Evolutionary conservation across 2,888 invertebrate species (phyloP).

Genomic region (Heteromyza rotundicornis): DNA sequence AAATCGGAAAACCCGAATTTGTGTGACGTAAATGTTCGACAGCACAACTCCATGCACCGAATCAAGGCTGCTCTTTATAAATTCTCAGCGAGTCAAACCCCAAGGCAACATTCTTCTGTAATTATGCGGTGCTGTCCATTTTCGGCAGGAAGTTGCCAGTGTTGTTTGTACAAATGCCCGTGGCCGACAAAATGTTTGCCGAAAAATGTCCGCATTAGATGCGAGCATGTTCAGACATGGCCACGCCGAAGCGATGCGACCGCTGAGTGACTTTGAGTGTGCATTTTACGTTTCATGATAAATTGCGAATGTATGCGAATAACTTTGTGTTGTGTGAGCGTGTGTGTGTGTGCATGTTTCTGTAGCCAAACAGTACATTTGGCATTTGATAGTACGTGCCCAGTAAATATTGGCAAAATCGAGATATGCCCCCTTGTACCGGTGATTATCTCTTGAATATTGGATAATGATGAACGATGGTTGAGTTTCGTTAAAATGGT

Average conservation of each 20-base stretch:
- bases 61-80: not conserved
- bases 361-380: not conserved
- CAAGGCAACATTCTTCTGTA: slow-evolving; percentile 13
- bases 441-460: not conserved
- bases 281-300: not conserved
- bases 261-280: not conserved
- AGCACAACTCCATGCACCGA: too few relatives aligned
- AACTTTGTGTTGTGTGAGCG: not conserved
- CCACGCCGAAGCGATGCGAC: not conserved
- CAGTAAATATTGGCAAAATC: not conserved
- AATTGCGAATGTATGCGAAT: not conserved
- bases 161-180: not conserved
- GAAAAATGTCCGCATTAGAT: slow-evolving; percentile 19
- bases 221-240: not conserved
- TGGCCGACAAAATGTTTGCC: not conserved
- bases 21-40: too few relatives aligned
- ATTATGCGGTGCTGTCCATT: slow-evolving; percentile 23
- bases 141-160: not conserved
- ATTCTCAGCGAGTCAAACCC: slow-evolving; percentile 1
- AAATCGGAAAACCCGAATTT: too few relatives aligned
- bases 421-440: not conserved
- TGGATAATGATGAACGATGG: too few relatives aligned
- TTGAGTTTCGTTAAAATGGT: too few relatives aligned
- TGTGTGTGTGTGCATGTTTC: not conserved
- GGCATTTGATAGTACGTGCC: not conserved